These are phyloP conservation scores for Gymnodraco acuticeps DNA, from an alignment of 2,797 vertebrate species.

Conservation along the genomic window DNA sequence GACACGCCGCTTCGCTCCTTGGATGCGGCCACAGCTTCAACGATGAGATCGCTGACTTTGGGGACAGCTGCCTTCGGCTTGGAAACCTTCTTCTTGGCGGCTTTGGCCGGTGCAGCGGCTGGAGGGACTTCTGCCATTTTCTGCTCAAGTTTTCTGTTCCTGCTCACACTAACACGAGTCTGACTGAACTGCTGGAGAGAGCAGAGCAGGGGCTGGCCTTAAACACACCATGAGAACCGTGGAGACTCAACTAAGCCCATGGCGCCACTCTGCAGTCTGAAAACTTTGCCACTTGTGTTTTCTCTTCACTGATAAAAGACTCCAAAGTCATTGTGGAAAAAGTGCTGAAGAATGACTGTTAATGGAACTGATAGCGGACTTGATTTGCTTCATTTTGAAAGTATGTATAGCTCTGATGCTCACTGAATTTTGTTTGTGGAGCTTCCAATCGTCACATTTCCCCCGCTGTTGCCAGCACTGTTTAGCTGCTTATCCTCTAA, in stretches of 20 bases:
- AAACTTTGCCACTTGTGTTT: conserved; percentile 55
- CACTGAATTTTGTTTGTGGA: not conserved
- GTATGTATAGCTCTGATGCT: not conserved
- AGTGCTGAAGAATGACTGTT: no score
- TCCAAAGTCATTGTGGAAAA: not conserved
- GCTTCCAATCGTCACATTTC: conserved; percentile 28
- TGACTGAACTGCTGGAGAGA: no score
- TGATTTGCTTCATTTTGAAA: not conserved
- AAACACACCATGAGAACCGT: conserved; percentile 41
- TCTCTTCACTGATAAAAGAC: conserved; percentile 37
- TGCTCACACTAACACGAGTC: no score
- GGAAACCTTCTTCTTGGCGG: no score
- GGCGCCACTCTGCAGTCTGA: not conserved
- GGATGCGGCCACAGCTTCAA: no score
- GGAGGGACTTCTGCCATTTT: no score
- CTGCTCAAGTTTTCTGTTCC: no score
- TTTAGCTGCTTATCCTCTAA: not conserved
- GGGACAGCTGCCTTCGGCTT: no score
- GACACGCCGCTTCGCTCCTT: no score
- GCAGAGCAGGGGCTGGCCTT: no score
- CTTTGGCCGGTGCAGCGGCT: no score
- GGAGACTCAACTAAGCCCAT: conserved; percentile 26
- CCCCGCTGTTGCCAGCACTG: not conserved
- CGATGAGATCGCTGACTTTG: no score
- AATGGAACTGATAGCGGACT: not conserved